phyloP scores from a whole-genome alignment of 2,113 vertebrate genomes.

The Glaucidium brasilianum region DNA sequence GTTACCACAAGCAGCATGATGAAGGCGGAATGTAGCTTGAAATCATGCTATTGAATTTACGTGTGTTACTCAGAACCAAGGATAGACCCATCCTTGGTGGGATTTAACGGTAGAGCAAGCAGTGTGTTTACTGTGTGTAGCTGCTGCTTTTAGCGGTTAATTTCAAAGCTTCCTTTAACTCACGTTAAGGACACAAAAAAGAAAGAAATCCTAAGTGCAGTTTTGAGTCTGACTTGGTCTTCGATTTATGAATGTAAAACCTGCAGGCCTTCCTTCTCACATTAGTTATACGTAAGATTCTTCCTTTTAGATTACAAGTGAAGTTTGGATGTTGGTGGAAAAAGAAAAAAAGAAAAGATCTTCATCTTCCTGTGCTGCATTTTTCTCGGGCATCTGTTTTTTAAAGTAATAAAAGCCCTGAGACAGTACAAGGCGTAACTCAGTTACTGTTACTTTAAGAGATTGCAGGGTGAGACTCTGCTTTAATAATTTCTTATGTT shows the following conservation, averaged over 20 bases:
- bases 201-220: background rate
- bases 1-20: conserved; percentile 1
- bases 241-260: background rate
- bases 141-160: background rate
- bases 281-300: background rate
- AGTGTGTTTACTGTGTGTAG: background rate
- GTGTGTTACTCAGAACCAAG: background rate
- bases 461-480: background rate
- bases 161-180: background rate
- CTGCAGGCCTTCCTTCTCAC: background rate
- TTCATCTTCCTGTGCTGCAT: background rate
- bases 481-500: background rate
- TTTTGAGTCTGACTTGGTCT: background rate
- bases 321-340: background rate
- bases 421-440: background rate
- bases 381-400: conserved; percentile 1
- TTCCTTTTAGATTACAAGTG: background rate
- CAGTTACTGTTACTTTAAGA: conserved; percentile 27
- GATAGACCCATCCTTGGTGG: background rate
- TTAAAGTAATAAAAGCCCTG: background rate
- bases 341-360: background rate
- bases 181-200: background rate
- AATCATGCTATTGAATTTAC: background rate
- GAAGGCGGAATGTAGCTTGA: background rate
- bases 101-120: background rate